These are phyloP conservation scores for Luffia ferchaultella DNA, from an alignment of 2,888 invertebrate species.

Conservation along the genomic window DNA sequence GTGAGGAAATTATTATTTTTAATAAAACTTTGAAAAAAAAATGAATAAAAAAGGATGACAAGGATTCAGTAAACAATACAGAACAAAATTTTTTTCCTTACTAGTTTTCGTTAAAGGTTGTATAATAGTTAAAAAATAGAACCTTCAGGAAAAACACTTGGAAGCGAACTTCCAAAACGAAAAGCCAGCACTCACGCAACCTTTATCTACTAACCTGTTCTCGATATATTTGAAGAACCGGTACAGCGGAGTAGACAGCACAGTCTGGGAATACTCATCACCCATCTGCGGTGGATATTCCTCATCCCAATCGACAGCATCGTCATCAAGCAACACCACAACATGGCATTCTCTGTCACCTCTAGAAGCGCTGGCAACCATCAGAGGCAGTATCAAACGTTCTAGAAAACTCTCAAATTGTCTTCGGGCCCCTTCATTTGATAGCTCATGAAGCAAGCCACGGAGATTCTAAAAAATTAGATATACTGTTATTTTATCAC, in stretches of 20 bases:
- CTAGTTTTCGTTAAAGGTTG: too few relatives aligned
- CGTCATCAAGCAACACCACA: slow-evolving; percentile 95
- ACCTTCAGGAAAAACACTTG: too few relatives aligned
- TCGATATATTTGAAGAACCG: slow-evolving; percentile 99
- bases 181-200: too few relatives aligned
- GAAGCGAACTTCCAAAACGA: too few relatives aligned
- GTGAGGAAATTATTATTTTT: too few relatives aligned
- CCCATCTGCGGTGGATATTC: slow-evolving; percentile 99
- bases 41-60: too few relatives aligned
- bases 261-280: slow-evolving; percentile 97
- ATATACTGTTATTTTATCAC: too few relatives aligned
- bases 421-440: slow-evolving; percentile 98
- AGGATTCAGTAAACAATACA: too few relatives aligned
- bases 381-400: slow-evolving; percentile 91
- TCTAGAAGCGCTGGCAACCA: slow-evolving; percentile 88
- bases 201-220: slow-evolving; percentile 71
- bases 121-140: too few relatives aligned
- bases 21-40: too few relatives aligned
- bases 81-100: too few relatives aligned
- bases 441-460: slow-evolving; percentile 95
- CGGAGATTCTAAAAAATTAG: slow-evolving; percentile 79
- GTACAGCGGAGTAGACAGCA: slow-evolving; percentile 94
- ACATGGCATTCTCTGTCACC: slow-evolving; percentile 99
- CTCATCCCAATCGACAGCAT: slow-evolving; percentile 97
- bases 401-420: slow-evolving; percentile 98